A percentile compares a stretch with the other conserved stretches of the same genome.
Conservation (phyloP, 1,140 invertebrate species). For the Ceratitis capitata region DNA sequence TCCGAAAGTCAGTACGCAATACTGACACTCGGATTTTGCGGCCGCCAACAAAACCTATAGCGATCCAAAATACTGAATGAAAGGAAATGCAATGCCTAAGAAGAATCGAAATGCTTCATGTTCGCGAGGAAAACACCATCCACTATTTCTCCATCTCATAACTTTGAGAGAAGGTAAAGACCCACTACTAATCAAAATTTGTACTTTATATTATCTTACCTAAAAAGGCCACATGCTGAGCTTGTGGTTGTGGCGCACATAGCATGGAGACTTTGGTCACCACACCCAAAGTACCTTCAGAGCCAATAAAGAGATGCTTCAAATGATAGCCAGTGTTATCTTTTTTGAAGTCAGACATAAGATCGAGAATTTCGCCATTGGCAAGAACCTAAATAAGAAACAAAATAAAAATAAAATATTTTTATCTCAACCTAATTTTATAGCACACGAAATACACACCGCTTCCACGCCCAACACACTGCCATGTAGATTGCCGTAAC, state of each 20-base stretch:
- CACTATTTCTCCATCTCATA: no score
- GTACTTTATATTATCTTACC: no score
- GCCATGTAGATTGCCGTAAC: slow-evolving; percentile 96
- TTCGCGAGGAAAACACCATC: no score
- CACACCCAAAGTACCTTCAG: slow-evolving; percentile 95
- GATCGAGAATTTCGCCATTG: slow-evolving; percentile 87
- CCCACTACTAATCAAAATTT: no score
- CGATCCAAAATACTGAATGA: no score
- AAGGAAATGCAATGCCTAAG: no score
- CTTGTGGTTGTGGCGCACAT: slow-evolving; percentile 83
- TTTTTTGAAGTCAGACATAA: slow-evolving; percentile 88
- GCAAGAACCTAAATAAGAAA: slow-evolving; percentile 84
- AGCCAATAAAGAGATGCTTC: slow-evolving; percentile 97
- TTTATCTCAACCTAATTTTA: neutral
- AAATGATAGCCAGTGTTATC: slow-evolving; percentile 98
- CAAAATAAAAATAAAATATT: neutral
- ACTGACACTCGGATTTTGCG: no score
- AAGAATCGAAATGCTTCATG: no score
- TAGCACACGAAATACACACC: neutral
- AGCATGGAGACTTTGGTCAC: slow-evolving; percentile 93
- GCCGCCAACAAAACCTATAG: no score
- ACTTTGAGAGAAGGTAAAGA: no score
- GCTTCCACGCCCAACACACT: slow-evolving; percentile 92
- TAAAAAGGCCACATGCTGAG: slow-evolving; percentile 86
- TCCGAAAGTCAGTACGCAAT: no score